Base-by-base conservation (phyloP, 2,113 vertebrate species). In the Toxostoma redivivum region DNA sequence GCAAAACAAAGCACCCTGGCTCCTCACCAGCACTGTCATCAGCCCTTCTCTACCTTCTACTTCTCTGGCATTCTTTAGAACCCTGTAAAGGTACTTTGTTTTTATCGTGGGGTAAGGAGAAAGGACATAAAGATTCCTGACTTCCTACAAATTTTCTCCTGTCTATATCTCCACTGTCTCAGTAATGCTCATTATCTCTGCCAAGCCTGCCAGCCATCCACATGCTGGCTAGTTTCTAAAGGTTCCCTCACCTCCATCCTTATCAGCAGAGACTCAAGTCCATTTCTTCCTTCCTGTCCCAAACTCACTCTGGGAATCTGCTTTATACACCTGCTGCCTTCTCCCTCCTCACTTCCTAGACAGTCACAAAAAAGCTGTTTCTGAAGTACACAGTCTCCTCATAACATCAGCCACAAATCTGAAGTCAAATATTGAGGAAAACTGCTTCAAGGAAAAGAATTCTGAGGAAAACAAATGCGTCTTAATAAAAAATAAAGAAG, bases 391-490 rank as follows among this genome's bases (percentile, higher is more conserved):
- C n/a, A 54, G 51, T 6, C 33, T 73, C 35, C 33, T 81, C 25
- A 2, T 21, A 73, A 23, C 38, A 70, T 24, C 60, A 86, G 40
- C 20, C 1, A 0, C 42, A 90, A 80, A 86, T 37, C 17, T 78
- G 7, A 77, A 81, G 58, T 14, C 54, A 84, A 89, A 64, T 3
- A 2, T 2, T 70, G 53, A 76, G 70, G 44, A 88, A 70, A 82
- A 31, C 22, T 79, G 35, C 44, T 94, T 72, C 81, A 50, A 95
- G 85, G 31, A 93, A 81, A 90, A 62, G 10, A 54, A 94, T 73
- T 80, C 31, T 0, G 4, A 71, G 69, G 35, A 64, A 72, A 95
- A 84, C 2, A 72, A 64, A 73, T 15, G 24, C 33, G 82, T 77
- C 42, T 86, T 53, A 64, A 80, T 18, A 78, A 85, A 69, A 90